A percentile compares a stretch with the other conserved stretches of the same genome.
Evolutionary conservation across 2,797 vertebrate genomes (phyloP).

Genomic region (Aselliscus stoliczkanus): DNA sequence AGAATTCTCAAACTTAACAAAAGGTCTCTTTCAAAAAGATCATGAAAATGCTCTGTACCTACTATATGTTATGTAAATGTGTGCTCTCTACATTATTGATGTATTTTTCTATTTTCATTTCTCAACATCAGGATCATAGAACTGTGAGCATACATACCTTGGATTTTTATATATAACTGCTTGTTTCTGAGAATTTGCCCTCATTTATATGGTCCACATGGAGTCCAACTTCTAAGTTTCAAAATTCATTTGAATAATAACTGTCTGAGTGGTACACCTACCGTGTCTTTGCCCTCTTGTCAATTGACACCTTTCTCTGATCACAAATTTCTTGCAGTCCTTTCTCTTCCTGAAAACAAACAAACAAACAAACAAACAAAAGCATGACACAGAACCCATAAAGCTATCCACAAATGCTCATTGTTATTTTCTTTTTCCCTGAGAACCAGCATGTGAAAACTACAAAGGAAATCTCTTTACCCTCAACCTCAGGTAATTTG

Average conservation of each 20-base stretch:
- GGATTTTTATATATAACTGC: neutral
- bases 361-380: neutral
- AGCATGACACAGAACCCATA: neutral
- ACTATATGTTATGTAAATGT: neutral
- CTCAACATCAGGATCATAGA: neutral
- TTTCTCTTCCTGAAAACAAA: slow-evolving; percentile 7
- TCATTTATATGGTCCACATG: neutral
- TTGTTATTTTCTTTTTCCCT: neutral
- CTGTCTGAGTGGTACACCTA: neutral
- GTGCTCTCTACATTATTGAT: neutral
- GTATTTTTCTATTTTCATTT: slow-evolving; percentile 6
- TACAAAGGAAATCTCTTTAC: slow-evolving; percentile 6
- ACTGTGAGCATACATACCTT: neutral
- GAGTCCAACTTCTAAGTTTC: neutral
- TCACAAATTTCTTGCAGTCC: neutral
- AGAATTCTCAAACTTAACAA: neutral
- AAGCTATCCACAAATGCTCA: neutral
- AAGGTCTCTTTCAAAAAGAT: neutral
- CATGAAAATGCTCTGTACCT: neutral
- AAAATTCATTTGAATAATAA: neutral
- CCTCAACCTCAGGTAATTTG: slow-evolving; percentile 18
- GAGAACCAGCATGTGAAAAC: neutral
- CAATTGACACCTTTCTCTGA: neutral
- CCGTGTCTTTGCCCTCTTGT: neutral
- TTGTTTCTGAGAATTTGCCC: neutral